Percentiles rank a stretch among this genome's conserved stretches.
These are phyloP conservation scores for Pelodiscus sinensis DNA, from an alignment of 2,113 vertebrate genomes.

Conservation along the genomic window DNA sequence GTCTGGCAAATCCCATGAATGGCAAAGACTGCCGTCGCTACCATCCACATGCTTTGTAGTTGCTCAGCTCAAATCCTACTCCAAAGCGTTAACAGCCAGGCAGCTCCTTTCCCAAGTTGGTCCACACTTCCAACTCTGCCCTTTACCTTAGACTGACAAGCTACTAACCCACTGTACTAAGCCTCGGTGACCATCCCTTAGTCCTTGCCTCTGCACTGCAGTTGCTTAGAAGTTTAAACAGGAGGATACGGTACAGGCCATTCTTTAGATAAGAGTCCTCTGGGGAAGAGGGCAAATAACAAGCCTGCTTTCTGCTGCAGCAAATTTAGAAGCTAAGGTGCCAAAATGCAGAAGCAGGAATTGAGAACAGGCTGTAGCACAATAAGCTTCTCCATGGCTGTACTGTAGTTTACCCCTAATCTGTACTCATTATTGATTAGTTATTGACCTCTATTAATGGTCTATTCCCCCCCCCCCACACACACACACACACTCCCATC, in stretches of 20 bases:
- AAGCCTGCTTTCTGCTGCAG: not conserved
- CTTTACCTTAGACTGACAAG: constrained; percentile 6
- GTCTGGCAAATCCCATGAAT: not conserved
- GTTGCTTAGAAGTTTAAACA: constrained; percentile 1
- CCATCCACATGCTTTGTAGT: not conserved
- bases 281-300: not conserved
- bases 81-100: not conserved
- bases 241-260: not conserved
- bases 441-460: too few relatives aligned
- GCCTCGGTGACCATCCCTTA: not conserved
- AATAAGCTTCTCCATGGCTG: not conserved
- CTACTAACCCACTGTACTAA: not conserved
- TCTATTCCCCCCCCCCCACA: not conserved
- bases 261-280: not conserved
- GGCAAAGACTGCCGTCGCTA: not conserved
- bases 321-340: accelerated
- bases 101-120: not conserved
- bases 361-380: not conserved
- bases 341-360: not conserved
- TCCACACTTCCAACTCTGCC: constrained; percentile 2
- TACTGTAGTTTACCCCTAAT: not conserved
- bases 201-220: constrained; percentile 20
- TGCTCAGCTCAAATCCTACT: not conserved
- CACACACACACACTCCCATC: not conserved
- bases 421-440: not conserved